Conservation (phyloP, 2,113 vertebrate species). For the Speoplatyrhinus poulsoni region DNA sequence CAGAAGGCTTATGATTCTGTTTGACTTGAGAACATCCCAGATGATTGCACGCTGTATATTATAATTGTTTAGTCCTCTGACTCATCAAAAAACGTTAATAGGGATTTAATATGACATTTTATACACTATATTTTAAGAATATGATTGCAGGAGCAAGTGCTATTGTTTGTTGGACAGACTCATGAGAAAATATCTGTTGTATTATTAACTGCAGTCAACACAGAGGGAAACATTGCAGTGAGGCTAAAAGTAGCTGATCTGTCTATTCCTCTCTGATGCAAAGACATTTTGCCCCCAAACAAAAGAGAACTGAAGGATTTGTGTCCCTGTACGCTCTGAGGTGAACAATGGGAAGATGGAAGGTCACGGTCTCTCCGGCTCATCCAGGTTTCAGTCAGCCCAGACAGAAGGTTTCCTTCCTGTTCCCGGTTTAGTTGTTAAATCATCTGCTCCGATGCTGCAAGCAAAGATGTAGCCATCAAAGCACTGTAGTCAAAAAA, state of each 20-base stretch:
- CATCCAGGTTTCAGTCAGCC: constrained; percentile 10
- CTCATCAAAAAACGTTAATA: too few species aligned
- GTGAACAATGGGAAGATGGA: constrained; percentile 32
- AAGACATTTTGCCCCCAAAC: constrained; percentile 3
- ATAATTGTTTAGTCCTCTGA: background rate
- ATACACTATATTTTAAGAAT: background rate
- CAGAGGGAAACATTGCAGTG: background rate
- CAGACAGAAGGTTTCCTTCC: constrained; percentile 30
- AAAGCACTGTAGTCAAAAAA: background rate
- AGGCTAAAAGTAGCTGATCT: constrained; percentile 2
- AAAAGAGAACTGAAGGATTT: constrained; percentile 17
- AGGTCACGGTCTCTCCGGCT: background rate
- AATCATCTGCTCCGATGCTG: constrained; percentile 7
- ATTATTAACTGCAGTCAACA: too few species aligned
- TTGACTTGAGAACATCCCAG: background rate
- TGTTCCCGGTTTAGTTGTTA: background rate
- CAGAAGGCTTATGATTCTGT: background rate
- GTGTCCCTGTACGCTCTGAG: background rate
- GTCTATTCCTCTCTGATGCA: background rate
- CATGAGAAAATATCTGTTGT: too few species aligned
- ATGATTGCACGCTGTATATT: background rate
- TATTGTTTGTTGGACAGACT: background rate
- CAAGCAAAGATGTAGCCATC: background rate
- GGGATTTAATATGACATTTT: background rate
- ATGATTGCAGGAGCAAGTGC: too few species aligned